phyloP scores from a whole-genome alignment of 2,113 vertebrate species.

The Condylura cristata region DNA sequence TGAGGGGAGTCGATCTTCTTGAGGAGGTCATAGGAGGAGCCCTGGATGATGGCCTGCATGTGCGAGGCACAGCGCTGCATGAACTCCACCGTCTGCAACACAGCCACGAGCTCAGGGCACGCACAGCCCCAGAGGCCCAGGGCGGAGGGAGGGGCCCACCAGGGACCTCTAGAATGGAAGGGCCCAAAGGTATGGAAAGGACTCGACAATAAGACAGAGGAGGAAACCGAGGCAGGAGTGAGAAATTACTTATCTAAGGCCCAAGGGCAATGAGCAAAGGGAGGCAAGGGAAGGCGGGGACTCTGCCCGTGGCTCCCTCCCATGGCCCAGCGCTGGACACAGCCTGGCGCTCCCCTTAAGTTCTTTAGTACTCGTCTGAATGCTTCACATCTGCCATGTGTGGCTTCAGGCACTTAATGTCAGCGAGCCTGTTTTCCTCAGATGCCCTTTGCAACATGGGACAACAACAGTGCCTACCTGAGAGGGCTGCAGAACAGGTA shows the following conservation, averaged over 20 bases:
- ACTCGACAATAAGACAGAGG: neutral
- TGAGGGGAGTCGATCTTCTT: conserved; percentile 83
- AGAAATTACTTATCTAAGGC: neutral
- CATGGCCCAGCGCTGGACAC: neutral
- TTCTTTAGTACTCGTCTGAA: neutral
- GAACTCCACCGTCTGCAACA: conserved; percentile 89
- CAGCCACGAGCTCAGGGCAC: neutral
- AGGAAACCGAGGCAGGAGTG: neutral
- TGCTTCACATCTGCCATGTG: neutral
- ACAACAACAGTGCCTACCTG: neutral
- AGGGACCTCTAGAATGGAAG: neutral
- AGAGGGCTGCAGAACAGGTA: neutral
- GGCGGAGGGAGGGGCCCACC: neutral
- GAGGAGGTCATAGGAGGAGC: conserved; percentile 79
- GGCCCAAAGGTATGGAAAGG: neutral
- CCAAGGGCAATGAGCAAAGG: neutral
- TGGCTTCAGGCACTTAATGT: neutral
- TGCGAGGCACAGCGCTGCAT: conserved; percentile 87
- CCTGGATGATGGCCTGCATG: conserved; percentile 87
- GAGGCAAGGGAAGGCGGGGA: neutral
- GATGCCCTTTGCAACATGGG: neutral
- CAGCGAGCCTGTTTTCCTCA: neutral
- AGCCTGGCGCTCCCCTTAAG: neutral
- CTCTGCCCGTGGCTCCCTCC: rapidly evolving
- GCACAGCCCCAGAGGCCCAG: neutral